phyloP scores from a whole-genome alignment of 2,113 vertebrate species.

The Pseudorectes ferrugineus region DNA sequence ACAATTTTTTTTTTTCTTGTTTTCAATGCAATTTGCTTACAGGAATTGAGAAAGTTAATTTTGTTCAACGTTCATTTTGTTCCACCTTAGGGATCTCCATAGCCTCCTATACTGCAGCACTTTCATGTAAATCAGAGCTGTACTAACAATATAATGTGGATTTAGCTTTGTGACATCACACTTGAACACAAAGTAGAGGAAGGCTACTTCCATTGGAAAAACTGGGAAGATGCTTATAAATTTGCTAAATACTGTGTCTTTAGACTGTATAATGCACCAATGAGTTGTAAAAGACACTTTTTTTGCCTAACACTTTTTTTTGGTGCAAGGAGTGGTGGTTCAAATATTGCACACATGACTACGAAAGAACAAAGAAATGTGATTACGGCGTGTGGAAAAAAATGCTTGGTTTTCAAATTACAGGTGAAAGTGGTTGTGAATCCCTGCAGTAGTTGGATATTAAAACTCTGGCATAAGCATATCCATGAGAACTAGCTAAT shows the following conservation, averaged over 20 bases:
- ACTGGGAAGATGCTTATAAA: not conserved
- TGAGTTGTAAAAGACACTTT: not conserved
- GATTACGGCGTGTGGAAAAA: rapidly evolving
- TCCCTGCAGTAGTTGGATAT: not conserved
- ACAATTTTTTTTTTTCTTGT: not conserved
- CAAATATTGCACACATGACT: not conserved
- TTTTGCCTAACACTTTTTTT: not conserved
- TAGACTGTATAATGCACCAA: not conserved
- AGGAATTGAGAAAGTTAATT: not conserved
- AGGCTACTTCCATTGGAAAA: not conserved
- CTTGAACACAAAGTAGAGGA: not conserved
- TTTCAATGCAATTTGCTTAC: not conserved
- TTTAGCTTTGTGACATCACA: not conserved
- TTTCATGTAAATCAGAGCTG: not conserved
- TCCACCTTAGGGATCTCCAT: not conserved
- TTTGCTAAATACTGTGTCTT: not conserved
- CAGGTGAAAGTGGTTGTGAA: not conserved
- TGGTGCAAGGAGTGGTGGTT: not conserved
- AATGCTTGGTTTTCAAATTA: not conserved
- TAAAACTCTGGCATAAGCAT: not conserved
- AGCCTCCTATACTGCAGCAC: not conserved
- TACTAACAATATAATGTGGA: not conserved
- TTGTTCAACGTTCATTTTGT: not conserved
- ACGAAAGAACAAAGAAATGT: not conserved
- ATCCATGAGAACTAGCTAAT: not conserved